phyloP scores from a whole-genome alignment of 2,888 invertebrate species.

The Belgica antarctica region DNA sequence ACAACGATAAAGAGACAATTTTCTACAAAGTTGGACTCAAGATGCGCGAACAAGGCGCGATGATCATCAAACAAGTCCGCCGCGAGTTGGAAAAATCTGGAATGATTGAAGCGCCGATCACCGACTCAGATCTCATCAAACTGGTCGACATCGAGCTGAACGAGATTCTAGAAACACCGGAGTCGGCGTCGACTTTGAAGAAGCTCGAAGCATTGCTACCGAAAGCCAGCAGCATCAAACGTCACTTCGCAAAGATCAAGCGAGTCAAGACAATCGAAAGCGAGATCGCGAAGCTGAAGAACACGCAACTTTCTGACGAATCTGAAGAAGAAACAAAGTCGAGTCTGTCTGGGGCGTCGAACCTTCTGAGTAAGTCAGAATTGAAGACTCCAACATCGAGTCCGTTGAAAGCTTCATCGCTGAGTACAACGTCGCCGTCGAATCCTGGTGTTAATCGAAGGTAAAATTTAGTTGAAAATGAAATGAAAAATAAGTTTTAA shows the following conservation, averaged over 20 bases:
- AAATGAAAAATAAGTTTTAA: constrained; percentile 16
- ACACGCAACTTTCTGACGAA: constrained; percentile 48
- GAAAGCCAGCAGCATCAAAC: constrained; percentile 62
- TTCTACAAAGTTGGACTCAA: constrained; percentile 87
- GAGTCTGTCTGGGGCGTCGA: constrained; percentile 9
- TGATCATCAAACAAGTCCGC: constrained; percentile 74
- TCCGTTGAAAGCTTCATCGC: constrained; percentile 52
- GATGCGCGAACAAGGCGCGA: constrained; percentile 84
- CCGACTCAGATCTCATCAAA: constrained; percentile 58
- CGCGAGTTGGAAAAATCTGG: constrained; percentile 62
- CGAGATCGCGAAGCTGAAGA: constrained; percentile 60
- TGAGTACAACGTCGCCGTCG: constrained; percentile 51
- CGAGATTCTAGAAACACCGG: constrained; percentile 51
- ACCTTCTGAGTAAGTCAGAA: neutral
- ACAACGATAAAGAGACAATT: constrained; percentile 92
- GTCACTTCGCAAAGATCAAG: constrained; percentile 60
- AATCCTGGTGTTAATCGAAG: constrained; percentile 53
- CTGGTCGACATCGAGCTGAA: constrained; percentile 61
- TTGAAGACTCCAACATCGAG: constrained; percentile 53
- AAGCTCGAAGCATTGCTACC: constrained; percentile 62
- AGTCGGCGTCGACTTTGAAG: constrained; percentile 52
- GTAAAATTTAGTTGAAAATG: constrained; percentile 46
- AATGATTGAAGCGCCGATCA: constrained; percentile 51
- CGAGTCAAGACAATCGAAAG: constrained; percentile 60
- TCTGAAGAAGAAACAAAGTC: constrained; percentile 51